These are phyloP conservation scores for Amphiduros pacificus DNA, from an alignment of 2,888 invertebrate species.

Conservation along the genomic window DNA sequence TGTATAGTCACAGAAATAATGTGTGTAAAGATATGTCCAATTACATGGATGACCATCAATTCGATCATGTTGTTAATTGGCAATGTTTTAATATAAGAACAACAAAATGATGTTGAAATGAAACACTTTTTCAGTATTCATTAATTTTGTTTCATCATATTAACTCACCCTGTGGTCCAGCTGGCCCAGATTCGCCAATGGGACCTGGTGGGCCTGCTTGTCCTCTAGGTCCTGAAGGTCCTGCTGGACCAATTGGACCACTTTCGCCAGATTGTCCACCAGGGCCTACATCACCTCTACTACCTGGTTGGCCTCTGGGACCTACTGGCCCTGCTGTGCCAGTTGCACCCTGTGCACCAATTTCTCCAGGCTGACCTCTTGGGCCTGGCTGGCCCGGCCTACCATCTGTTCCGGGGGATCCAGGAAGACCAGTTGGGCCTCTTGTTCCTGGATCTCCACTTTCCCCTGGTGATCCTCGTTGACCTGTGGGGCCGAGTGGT, in stretches of 20 bases:
- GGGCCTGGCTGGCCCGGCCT: slow-evolving; percentile 62
- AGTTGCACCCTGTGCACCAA: slow-evolving; percentile 21
- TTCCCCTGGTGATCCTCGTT: slow-evolving; percentile 12
- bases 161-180: slow-evolving; percentile 9
- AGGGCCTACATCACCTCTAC: slow-evolving; percentile 5
- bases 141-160: too few species aligned
- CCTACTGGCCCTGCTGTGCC: slow-evolving; percentile 18
- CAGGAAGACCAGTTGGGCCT: slow-evolving; percentile 45
- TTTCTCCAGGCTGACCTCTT: slow-evolving; percentile 15
- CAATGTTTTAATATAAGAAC: too few species aligned
- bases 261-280: slow-evolving; percentile 5
- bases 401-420: slow-evolving; percentile 66
- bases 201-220: slow-evolving; percentile 4
- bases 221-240: slow-evolving; percentile 7
- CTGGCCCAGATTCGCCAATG: slow-evolving; percentile 4
- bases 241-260: slow-evolving; percentile 7
- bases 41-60: too few species aligned
- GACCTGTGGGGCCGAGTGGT: slow-evolving; percentile 16
- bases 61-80: too few species aligned
- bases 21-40: too few species aligned
- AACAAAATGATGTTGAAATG: too few species aligned
- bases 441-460: background rate
- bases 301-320: slow-evolving; percentile 6
- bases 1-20: too few species aligned
- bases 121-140: too few species aligned